phyloP scores from a whole-genome alignment of 2,113 vertebrate species.

The Nanger granti region DNA sequence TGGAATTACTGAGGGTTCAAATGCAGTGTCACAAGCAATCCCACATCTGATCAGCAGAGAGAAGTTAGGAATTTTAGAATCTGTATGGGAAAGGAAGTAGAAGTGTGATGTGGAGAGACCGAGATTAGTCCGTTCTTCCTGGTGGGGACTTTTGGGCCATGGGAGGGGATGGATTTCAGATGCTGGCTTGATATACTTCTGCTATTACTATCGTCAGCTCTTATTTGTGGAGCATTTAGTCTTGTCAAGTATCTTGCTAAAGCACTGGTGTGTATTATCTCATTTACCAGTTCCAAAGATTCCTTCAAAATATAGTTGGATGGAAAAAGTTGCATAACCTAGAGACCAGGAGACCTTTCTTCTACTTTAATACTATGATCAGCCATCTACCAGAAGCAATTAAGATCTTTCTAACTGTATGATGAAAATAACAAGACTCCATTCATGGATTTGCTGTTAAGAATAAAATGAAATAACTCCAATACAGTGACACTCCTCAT shows the following conservation, averaged over 20 bases:
- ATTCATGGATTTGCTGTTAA: not conserved
- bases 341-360: not conserved
- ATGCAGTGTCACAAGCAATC: not conserved
- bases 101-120: not conserved
- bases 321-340: not conserved
- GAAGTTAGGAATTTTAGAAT: not conserved
- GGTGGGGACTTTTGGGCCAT: not conserved
- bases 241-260: not conserved
- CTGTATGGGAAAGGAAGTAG: not conserved
- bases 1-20: not conserved
- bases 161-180: accelerated
- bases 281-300: not conserved
- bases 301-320: not conserved
- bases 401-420: not conserved
- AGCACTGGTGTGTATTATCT: not conserved
- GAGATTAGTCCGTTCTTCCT: not conserved
- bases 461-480: not conserved
- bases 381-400: not conserved
- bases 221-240: not conserved
- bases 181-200: not conserved
- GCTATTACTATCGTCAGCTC: not conserved
- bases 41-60: accelerated
- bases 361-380: not conserved
- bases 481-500: not conserved
- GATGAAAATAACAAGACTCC: not conserved